These are phyloP conservation scores for Nasonia longicornis DNA, from an alignment of 1,140 invertebrate species.

Conservation along the genomic window DNA sequence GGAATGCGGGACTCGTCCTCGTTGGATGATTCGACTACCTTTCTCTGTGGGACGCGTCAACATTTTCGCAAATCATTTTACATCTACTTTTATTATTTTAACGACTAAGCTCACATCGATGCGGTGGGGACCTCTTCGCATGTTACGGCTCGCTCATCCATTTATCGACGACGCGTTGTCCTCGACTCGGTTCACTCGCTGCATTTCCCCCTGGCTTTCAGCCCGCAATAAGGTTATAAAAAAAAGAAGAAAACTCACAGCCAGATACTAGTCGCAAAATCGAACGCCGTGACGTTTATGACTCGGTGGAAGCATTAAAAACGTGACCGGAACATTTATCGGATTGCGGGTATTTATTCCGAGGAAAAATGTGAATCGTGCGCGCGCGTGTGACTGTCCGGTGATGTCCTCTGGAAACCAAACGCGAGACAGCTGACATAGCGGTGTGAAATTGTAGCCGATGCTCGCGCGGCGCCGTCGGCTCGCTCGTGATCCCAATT, in stretches of 20 bases:
- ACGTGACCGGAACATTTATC: constrained; percentile 3
- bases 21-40: constrained; percentile 44
- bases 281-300: background rate
- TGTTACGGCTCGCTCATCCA: background rate
- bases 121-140: background rate
- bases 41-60: background rate
- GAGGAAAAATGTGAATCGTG: constrained; percentile 33
- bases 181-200: no score
- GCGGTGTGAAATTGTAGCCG: constrained; percentile 21
- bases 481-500: background rate
- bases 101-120: background rate
- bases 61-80: background rate
- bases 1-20: constrained; percentile 55
- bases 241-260: no score
- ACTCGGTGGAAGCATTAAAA: no score
- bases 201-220: no score
- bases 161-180: constrained; percentile 21
- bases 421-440: constrained; percentile 49
- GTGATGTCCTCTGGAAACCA: constrained; percentile 52
- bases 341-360: no score
- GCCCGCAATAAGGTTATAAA: no score
- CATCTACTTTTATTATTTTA: no score
- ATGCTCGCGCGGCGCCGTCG: background rate
- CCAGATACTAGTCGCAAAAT: no score
- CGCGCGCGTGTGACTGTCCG: constrained; percentile 16